Base-by-base conservation (phyloP, 2,113 vertebrate genomes). In the Chloroceryle aenea region DNA sequence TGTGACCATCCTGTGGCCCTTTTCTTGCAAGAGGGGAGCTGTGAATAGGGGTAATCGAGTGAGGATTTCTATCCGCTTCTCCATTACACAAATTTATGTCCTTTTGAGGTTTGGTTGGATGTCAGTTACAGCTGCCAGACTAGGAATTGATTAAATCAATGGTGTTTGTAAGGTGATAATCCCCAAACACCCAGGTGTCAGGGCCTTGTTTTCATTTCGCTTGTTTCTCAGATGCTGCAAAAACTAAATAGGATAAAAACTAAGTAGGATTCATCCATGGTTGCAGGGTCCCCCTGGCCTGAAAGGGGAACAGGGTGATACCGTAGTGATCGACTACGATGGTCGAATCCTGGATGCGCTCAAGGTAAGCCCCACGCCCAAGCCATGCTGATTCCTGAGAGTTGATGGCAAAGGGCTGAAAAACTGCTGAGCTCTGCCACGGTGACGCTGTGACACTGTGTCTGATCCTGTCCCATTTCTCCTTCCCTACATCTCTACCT, bases 311-410 rank as follows among this genome's bases (percentile, higher is more conserved):
- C 96, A 98, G 22, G 99, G 99, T 32, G 98, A 99, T 86, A 99
- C 99, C 0, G 99, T 99, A 4, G 98, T 99, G 78, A 98, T 99
- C 3, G 99, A 99, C 97, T 99, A 99, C 4, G 99, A 99, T 0
- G 99, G 99, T 83, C 98, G 98, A 72, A 99, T 99, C 91, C 97
- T 99, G 85, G 99, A 99, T 25, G 99, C 99, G 2, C 98, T 99
- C 66, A 99, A 99, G 99, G 99, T 99, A 71, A 97, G 78, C 16
- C 26, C 72, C 0, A 5, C 38, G 1, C 48, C 32, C 1, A 13
- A 30, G 58, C 68, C 8, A 0, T 6, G n/a, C 36, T 1, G 1
- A 2, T 30, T 27, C 43, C 77, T 43, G 73, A 1, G 3, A 22
- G 5, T 4, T 59, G 8, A 0, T 2, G 42, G 84, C 43, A 11